phyloP scores from a whole-genome alignment of 92 coral and sea anemone species.

The Bergia sp. region DNA sequence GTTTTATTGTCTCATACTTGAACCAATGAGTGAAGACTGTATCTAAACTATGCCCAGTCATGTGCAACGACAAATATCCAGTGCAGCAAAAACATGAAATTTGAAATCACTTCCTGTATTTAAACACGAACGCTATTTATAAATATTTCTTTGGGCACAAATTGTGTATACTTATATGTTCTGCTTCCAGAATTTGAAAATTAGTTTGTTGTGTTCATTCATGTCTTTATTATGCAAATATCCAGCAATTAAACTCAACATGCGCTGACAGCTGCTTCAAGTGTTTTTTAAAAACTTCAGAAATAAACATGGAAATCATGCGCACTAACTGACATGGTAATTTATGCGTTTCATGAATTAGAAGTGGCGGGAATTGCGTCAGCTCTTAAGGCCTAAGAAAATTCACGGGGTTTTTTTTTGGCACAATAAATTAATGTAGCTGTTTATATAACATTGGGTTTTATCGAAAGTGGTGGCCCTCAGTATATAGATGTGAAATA shows the following conservation, averaged over 20 bases:
- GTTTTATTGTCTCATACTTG: not conserved
- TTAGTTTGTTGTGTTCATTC: not conserved
- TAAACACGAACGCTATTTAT: not conserved
- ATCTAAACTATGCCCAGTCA: not conserved
- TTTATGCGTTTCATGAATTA: not conserved
- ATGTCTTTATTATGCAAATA: no score
- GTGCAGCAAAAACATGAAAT: not conserved
- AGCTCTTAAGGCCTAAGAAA: not conserved
- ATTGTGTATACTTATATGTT: not conserved
- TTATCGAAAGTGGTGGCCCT: not conserved
- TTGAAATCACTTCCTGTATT: not conserved
- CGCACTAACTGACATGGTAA: not conserved
- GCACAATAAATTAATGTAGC: not conserved
- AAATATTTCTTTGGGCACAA: no score
- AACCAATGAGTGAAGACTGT: not conserved
- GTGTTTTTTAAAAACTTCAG: not conserved
- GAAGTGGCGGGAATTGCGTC: constrained; percentile 23
- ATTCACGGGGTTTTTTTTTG: not conserved
- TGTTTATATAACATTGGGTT: not conserved
- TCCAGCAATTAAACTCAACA: not conserved
- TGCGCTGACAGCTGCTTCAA: not conserved
- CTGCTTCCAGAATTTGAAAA: not conserved
- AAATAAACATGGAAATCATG: not conserved
- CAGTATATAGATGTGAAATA: not conserved
- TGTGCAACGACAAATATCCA: not conserved